Percentiles rank a stretch among this genome's conserved stretches.
phyloP scores from a whole-genome alignment of 2,113 vertebrate genomes.

The Fulica atra region DNA sequence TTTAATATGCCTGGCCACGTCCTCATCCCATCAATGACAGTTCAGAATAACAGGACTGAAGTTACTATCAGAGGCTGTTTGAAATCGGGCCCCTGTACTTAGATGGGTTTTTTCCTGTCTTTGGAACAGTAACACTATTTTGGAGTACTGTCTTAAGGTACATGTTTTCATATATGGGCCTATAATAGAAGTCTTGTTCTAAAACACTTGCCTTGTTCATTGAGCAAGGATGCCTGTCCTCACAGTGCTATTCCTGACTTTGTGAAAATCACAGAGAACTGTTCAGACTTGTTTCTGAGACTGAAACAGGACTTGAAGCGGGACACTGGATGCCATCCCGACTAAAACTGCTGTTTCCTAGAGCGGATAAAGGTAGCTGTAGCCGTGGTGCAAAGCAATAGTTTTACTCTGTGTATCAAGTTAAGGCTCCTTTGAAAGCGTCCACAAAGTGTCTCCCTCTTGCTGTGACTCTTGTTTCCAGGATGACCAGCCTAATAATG shows the following conservation, averaged over 20 bases:
- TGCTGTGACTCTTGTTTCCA: neutral
- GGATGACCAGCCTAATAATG: neutral
- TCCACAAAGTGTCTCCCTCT: neutral
- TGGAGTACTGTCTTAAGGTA: neutral
- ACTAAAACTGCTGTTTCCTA: neutral
- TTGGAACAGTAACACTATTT: neutral
- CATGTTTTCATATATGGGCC: neutral
- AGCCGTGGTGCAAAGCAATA: neutral
- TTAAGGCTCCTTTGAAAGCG: neutral
- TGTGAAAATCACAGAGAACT: neutral
- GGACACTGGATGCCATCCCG: neutral
- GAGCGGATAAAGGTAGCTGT: neutral
- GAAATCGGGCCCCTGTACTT: neutral
- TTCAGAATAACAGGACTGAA: neutral
- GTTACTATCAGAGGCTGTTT: neutral
- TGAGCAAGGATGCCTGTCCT: neutral
- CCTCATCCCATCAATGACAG: neutral
- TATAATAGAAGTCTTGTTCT: neutral
- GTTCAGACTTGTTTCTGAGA: neutral
- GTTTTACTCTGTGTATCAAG: neutral
- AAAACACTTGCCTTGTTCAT: neutral
- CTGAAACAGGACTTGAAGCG: neutral
- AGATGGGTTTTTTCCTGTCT: neutral
- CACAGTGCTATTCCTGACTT: neutral
- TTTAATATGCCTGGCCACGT: neutral